Evolutionary conservation across 2,113 vertebrate genomes (phyloP), one percentile per base, ranked within the genome.

Genomic region (Apus apus): DNA sequence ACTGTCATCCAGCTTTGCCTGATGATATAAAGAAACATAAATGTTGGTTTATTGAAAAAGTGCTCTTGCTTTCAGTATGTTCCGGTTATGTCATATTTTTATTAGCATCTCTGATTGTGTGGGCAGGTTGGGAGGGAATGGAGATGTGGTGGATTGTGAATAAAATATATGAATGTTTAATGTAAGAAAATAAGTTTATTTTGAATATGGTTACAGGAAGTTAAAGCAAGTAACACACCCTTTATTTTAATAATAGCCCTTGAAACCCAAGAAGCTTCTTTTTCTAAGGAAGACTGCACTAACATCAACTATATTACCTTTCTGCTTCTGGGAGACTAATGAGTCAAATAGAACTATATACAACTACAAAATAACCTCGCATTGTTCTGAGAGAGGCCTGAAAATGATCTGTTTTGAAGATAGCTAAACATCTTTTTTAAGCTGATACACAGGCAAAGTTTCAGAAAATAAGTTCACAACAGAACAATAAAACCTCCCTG

Each of bases 1-100:
- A 86, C 96, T 97, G 97, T 95, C 93, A 97, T 89, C 85, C 75
- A 93, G 97, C 97, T 98, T 97, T 98, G 98, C 98, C 98, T 98
- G 98, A 38, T 96, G 51, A 86, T 90, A 94, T 72, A 70, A 97
- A 88, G 85, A 84, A 94, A 94, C 51, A 54, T 77, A 82, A 97
- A 90, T 97, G 91, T 94, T 95, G 60, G 50, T 90, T 95, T 95
- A 92, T 75, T 94, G 89, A 84, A 97, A 90, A 97, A 90, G 38
- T 96, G 54, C 22, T 96, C 90, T 96, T 97, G 84, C 87, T 97
- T 97, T 96, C 93, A 95, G 46, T 76, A 82, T 87, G 89, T 88
- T 90, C 67, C 93, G 56, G 81, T 96, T 75, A 57, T 2, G 13
- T 96, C 43, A 36, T 90, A 36, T 90, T 97, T 96, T 94, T 96